These are phyloP conservation scores for Pholis gunnellus DNA, from an alignment of 2,113 vertebrate genomes.

Conservation along the genomic window DNA sequence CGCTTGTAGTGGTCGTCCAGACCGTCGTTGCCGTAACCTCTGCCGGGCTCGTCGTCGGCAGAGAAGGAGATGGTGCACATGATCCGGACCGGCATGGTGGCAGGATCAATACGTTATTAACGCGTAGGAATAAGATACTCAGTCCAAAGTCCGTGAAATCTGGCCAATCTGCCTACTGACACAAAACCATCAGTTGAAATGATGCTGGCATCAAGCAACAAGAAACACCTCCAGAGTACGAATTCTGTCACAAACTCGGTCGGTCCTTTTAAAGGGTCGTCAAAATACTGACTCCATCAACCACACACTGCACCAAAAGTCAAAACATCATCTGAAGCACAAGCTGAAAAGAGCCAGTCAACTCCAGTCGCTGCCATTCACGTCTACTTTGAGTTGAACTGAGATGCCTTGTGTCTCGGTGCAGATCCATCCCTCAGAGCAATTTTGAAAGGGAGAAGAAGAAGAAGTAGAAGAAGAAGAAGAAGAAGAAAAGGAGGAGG, in stretches of 20 bases:
- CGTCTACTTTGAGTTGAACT: slow-evolving; percentile 14
- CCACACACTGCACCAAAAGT: background rate
- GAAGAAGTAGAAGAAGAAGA: slow-evolving; percentile 45
- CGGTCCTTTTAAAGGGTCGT: background rate
- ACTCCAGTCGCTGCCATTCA: background rate
- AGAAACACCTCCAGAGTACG: background rate
- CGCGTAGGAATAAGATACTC: background rate
- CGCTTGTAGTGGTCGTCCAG: slow-evolving; percentile 83
- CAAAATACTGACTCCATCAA: slow-evolving; percentile 4
- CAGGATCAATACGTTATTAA: background rate
- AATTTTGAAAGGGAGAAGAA: slow-evolving; percentile 50
- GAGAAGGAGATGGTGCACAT: slow-evolving; percentile 96
- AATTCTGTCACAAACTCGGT: background rate
- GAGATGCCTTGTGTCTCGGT: slow-evolving; percentile 50
- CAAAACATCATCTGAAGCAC: slow-evolving; percentile 31
- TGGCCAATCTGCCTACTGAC: background rate
- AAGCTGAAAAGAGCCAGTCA: slow-evolving; percentile 9
- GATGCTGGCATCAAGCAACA: background rate
- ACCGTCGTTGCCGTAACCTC: slow-evolving; percentile 60
- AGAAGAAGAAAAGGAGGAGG: background rate
- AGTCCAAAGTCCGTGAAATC: slow-evolving; percentile 1
- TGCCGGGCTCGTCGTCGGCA: slow-evolving; percentile 83
- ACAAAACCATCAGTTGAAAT: background rate
- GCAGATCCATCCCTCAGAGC: slow-evolving; percentile 63
- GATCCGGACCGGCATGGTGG: slow-evolving; percentile 92